phyloP scores from a whole-genome alignment of 2,888 invertebrate genomes.

The Clanis bilineata region DNA sequence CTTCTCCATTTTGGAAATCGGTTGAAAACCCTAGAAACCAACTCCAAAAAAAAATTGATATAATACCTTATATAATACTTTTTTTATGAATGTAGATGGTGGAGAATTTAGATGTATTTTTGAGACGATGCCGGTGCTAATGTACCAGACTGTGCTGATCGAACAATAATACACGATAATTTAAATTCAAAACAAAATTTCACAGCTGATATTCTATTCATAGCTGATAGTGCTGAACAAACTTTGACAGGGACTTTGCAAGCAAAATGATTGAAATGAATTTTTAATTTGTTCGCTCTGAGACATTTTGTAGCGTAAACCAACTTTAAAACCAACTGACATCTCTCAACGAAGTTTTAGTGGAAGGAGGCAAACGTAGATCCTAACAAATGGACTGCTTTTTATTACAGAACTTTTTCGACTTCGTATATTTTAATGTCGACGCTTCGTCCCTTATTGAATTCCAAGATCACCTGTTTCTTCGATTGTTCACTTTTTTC shows the following conservation, averaged over 20 bases:
- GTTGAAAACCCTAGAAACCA: too few species aligned
- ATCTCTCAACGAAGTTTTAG: neutral
- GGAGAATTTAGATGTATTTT: too few species aligned
- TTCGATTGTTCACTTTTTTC: neutral
- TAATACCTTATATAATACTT: too few species aligned
- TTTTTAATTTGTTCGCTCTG: slow-evolving; percentile 3
- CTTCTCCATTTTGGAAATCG: too few species aligned
- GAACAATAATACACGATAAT: neutral
- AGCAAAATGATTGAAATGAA: neutral
- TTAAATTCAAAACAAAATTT: neutral
- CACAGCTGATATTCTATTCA: neutral
- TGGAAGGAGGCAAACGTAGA: neutral
- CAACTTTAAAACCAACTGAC: neutral
- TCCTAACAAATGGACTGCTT: slow-evolving; percentile 57
- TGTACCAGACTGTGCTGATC: too few species aligned
- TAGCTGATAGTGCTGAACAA: neutral
- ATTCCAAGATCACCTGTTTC: slow-evolving; percentile 33
- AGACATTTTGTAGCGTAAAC: neutral
- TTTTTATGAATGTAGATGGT: too few species aligned
- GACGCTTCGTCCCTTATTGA: slow-evolving; percentile 48
- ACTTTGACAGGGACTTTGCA: neutral
- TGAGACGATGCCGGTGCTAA: too few species aligned
- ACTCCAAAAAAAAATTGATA: too few species aligned
- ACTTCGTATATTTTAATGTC: slow-evolving; percentile 61
- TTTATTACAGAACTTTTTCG: slow-evolving; percentile 64